phyloP scores from a whole-genome alignment of 1,140 invertebrate species.

The Bombus affinis region DNA sequence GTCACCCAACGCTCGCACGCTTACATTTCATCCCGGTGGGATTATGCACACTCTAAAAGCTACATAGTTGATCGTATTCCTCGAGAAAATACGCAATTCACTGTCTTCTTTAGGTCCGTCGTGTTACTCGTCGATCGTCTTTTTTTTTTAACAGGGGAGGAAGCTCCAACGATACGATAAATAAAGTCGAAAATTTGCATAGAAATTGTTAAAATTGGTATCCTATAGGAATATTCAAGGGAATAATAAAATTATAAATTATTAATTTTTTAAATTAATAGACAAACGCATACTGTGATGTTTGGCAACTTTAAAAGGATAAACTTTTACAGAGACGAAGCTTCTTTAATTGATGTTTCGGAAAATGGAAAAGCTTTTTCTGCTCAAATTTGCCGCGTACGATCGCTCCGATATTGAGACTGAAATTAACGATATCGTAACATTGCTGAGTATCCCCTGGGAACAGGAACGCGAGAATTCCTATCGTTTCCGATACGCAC shows the following conservation, averaged over 20 bases:
- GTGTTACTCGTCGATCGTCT: slow-evolving; percentile 18
- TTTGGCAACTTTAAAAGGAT: not conserved
- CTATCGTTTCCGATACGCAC: slow-evolving; percentile 36
- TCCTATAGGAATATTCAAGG: not conserved
- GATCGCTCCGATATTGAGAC: too few species aligned
- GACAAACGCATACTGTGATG: too few species aligned
- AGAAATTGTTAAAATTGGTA: not conserved
- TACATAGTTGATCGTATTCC: slow-evolving; percentile 24
- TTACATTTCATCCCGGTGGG: slow-evolving; percentile 26
- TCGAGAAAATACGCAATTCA: slow-evolving; percentile 50
- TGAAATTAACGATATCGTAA: slow-evolving; percentile 14
- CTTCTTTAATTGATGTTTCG: not conserved
- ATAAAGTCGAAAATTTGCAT: not conserved
- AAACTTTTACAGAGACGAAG: not conserved
- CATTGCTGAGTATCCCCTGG: slow-evolving; percentile 64
- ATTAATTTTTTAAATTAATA: not conserved
- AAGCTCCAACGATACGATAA: not conserved
- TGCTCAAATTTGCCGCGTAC: not conserved
- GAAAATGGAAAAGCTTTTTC: not conserved
- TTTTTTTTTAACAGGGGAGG: not conserved
- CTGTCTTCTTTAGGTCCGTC: slow-evolving; percentile 32
- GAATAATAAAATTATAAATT: not conserved
- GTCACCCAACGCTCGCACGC: slow-evolving; percentile 35
- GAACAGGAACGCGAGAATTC: slow-evolving; percentile 67
- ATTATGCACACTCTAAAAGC: slow-evolving; percentile 28